These are phyloP conservation scores for Agrotis puta DNA, from an alignment of 2,888 invertebrate species.

Conservation along the genomic window DNA sequence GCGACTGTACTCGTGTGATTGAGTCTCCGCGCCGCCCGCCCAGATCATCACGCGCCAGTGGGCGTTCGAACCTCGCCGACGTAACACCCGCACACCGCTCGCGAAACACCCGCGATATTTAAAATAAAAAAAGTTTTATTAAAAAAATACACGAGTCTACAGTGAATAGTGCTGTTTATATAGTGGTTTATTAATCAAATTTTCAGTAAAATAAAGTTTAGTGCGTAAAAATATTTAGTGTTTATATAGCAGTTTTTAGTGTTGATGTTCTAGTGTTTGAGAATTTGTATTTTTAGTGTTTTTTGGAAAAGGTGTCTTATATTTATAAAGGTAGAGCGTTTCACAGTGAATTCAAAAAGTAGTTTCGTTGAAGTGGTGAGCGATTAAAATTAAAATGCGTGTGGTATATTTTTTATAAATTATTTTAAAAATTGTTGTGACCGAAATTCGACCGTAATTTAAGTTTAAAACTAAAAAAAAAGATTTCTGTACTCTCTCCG, in stretches of 20 bases:
- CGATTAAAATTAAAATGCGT: conserved; percentile 51
- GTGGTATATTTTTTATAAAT: conserved; percentile 10
- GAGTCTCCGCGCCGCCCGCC: conserved; percentile 67
- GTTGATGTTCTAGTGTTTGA: conserved; percentile 56
- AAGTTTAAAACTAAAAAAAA: no score
- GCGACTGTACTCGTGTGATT: conserved; percentile 64
- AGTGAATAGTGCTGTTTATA: conserved; percentile 31
- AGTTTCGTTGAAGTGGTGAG: not conserved
- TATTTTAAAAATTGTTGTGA: no score
- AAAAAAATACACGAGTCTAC: conserved; percentile 14
- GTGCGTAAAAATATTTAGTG: conserved; percentile 54
- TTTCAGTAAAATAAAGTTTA: conserved; percentile 41
- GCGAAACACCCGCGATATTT: conserved; percentile 46
- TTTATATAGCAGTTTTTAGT: conserved; percentile 60
- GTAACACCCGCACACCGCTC: conserved; percentile 41
- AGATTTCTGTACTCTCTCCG: no score
- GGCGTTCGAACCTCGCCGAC: conserved; percentile 56
- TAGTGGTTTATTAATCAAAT: conserved; percentile 26
- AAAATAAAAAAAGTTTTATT: conserved; percentile 45
- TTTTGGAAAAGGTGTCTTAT: conserved; percentile 35
- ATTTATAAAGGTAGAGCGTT: conserved; percentile 39
- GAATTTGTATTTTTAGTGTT: conserved; percentile 20
- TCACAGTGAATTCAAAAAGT: not conserved
- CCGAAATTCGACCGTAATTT: no score
- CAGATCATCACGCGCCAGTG: conserved; percentile 64